phyloP scores from a whole-genome alignment of 1,140 invertebrate species.

The Zaprionus kolodkinae region DNA sequence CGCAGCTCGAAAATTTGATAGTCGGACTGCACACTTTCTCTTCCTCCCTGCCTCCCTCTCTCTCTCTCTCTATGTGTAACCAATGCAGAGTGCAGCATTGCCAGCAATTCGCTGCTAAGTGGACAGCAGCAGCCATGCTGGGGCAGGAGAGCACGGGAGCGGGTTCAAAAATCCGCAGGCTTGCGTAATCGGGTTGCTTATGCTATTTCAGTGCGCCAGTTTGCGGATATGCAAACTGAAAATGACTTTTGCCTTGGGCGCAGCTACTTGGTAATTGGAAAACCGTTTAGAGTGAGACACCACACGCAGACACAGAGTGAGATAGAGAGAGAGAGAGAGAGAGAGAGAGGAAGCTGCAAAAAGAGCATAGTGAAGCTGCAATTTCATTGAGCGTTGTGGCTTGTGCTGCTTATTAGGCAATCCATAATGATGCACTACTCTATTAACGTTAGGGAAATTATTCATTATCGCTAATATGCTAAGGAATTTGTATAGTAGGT shows the following conservation, averaged over 20 bases:
- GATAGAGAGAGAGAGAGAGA: too few relatives aligned
- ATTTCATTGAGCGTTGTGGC: constrained; percentile 39
- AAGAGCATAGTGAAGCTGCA: constrained; percentile 4
- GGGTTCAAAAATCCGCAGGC: constrained; percentile 36
- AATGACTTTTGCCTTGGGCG: constrained; percentile 70
- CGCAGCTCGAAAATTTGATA: constrained; percentile 20
- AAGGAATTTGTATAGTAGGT: constrained; percentile 27
- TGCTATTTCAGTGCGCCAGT: constrained; percentile 41
- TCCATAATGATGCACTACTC: constrained; percentile 77
- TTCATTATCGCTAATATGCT: constrained; percentile 78
- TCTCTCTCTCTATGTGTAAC: neutral
- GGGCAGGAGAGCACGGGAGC: neutral
- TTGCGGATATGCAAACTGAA: constrained; percentile 75
- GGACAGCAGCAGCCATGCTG: neutral
- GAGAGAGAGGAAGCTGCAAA: too few relatives aligned
- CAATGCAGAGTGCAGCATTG: neutral
- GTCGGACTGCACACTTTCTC: neutral
- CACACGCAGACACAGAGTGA: neutral
- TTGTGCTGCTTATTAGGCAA: constrained; percentile 47
- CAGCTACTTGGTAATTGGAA: constrained; percentile 66
- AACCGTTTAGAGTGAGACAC: constrained; percentile 62
- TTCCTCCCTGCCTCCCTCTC: neutral
- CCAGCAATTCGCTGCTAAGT: constrained; percentile 23
- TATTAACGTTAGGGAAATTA: constrained; percentile 74
- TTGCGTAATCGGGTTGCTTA: constrained; percentile 42